Evolutionary conservation across 53 echinoderm and acorn worm species (phyloP).

Genomic region (Luidia sarsii): DNA sequence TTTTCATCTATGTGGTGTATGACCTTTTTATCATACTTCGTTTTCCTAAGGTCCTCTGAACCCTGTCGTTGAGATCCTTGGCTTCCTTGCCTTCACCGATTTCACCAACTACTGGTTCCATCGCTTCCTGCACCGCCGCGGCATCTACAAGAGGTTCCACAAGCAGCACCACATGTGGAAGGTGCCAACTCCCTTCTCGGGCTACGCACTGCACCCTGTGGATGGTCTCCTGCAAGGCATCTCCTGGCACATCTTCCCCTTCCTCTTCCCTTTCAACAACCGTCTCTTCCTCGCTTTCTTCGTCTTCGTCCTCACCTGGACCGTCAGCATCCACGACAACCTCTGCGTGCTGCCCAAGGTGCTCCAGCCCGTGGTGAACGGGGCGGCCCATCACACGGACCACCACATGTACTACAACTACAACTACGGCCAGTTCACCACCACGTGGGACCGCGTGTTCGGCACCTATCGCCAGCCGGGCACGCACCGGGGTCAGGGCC

Average conservation of each 20-base stretch:
- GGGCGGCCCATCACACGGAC: conserved; percentile 97
- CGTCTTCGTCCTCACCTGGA: conserved; percentile 91
- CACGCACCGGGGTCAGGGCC: conserved; percentile 76
- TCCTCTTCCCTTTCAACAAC: conserved; percentile 92
- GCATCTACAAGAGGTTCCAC: conserved; percentile 85
- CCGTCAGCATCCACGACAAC: conserved; percentile 97
- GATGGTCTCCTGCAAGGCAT: conserved; percentile 92
- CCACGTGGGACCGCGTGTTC: conserved; percentile 89
- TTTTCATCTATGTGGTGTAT: too few species aligned
- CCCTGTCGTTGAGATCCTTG: conserved; percentile 56
- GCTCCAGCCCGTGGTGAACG: conserved; percentile 81
- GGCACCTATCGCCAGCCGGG: conserved; percentile 85
- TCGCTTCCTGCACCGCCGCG: conserved; percentile 82
- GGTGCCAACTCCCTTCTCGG: conserved; percentile 92
- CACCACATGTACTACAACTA: conserved; percentile 97
- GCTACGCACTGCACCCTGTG: conserved; percentile 93
- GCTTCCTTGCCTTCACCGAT: conserved; percentile 90
- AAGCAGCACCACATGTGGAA: conserved; percentile 95
- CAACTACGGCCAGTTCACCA: conserved; percentile 98
- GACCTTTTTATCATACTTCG: too few species aligned
- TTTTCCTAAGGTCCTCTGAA: conserved; percentile 29
- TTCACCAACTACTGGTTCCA: conserved; percentile 97
- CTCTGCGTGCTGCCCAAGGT: conserved; percentile 73
- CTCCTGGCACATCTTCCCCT: conserved; percentile 91
- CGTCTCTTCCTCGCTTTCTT: conserved; percentile 79